Percentiles rank a stretch among this genome's conserved stretches.
Conservation (phyloP, 1,140 invertebrate genomes). For the Delia radicum region DNA sequence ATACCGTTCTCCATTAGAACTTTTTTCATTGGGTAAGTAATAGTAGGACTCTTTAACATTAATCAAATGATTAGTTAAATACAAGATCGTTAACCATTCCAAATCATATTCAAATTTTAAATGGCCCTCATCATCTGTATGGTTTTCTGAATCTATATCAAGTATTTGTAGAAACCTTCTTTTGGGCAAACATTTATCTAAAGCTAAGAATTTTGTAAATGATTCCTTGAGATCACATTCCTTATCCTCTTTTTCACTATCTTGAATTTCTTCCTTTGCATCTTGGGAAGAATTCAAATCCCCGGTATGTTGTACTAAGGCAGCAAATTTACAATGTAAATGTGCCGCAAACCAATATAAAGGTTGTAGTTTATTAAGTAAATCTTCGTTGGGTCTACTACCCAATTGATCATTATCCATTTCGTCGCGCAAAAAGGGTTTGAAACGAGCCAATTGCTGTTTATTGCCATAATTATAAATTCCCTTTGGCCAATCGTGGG, state of each 20-base stretch:
- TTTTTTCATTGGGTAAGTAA: slow-evolving; percentile 79
- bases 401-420: slow-evolving; percentile 80
- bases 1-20: slow-evolving; percentile 64
- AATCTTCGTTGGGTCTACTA: slow-evolving; percentile 77
- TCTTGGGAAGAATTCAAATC: slow-evolving; percentile 33
- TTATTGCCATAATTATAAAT: slow-evolving; percentile 86
- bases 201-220: slow-evolving; percentile 87
- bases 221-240: slow-evolving; percentile 33
- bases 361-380: slow-evolving; percentile 79
- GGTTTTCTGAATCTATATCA: slow-evolving; percentile 57
- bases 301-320: slow-evolving; percentile 70
- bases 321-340: slow-evolving; percentile 94
- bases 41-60: slow-evolving; percentile 68
- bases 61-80: slow-evolving; percentile 85
- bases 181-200: slow-evolving; percentile 93
- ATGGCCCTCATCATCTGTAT: slow-evolving; percentile 60
- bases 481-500: slow-evolving; percentile 95
- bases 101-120: slow-evolving; percentile 78
- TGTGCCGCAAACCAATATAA: slow-evolving; percentile 96
- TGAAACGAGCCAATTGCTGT: slow-evolving; percentile 72
- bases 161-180: slow-evolving; percentile 82
- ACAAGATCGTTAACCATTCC: slow-evolving; percentile 92
- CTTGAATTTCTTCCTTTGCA: slow-evolving; percentile 58
- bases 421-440: slow-evolving; percentile 74
- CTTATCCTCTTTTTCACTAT: neutral